Percentiles rank a stretch among this genome's conserved stretches.
Evolutionary conservation across 2,113 vertebrate species (phyloP).

Genomic region (Oriolus oriolus): DNA sequence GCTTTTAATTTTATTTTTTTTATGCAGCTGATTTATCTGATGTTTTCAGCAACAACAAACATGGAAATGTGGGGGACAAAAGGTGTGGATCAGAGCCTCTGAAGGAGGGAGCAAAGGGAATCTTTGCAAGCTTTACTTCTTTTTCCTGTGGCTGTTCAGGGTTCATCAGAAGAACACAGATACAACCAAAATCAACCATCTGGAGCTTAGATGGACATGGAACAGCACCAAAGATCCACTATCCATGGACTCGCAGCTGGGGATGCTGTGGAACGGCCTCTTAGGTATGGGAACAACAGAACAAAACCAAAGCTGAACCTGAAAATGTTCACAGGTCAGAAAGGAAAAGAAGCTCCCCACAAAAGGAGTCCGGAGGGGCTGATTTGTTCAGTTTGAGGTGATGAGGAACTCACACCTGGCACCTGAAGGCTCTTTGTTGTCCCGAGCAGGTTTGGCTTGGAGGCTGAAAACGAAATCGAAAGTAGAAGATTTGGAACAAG

Average conservation of each 20-base stretch:
- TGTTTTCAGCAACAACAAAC: not conserved
- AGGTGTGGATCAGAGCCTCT: not conserved
- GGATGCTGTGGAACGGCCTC: not conserved
- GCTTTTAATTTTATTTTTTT: not conserved
- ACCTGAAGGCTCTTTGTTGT: not conserved
- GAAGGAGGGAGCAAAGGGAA: not conserved
- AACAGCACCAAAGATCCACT: not conserved
- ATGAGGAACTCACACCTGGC: not conserved
- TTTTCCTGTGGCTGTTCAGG: not conserved
- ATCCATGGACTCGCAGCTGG: not conserved
- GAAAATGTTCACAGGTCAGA: not conserved
- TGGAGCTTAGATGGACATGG: not conserved
- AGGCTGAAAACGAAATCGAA: not conserved
- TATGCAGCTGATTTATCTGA: not conserved
- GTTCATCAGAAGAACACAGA: not conserved
- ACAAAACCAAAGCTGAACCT: not conserved
- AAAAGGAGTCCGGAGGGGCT: not conserved
- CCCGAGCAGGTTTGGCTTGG: not conserved
- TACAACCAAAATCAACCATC: not conserved
- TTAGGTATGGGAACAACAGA: not conserved
- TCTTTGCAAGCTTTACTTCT: not conserved
- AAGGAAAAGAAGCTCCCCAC: not conserved
- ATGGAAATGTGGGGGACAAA: not conserved
- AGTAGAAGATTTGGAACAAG: not conserved
- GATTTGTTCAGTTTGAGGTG: not conserved